A percentile compares a stretch with the other conserved stretches of the same genome.
Conservation (phyloP, 53 echinoderm and acorn worm genomes). For the Holothuria leucospilota region DNA sequence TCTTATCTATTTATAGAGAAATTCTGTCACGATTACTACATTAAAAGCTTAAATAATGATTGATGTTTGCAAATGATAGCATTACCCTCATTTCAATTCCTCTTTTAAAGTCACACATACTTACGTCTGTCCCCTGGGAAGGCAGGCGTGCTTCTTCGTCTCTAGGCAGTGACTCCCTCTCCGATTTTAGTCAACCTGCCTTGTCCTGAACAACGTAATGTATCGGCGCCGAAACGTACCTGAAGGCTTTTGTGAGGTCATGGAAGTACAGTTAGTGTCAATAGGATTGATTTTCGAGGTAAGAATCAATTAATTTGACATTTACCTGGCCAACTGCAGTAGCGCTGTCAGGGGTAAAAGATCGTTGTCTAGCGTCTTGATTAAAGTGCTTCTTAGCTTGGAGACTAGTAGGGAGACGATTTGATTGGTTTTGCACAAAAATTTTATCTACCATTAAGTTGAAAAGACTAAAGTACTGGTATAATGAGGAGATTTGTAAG, state of each 20-base stretch:
- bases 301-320: conserved; percentile 48
- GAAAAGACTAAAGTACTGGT: neutral
- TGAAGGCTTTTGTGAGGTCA: conserved; percentile 19
- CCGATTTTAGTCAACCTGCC: too few relatives aligned
- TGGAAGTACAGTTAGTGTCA: conserved; percentile 40
- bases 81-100: too few relatives aligned
- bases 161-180: too few relatives aligned
- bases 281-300: conserved; percentile 30
- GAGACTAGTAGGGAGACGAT: neutral
- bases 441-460: neutral
- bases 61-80: too few relatives aligned
- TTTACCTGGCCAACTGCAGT: conserved; percentile 26
- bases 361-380: conserved; percentile 34
- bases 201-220: too few relatives aligned
- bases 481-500: neutral
- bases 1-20: too few relatives aligned
- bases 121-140: too few relatives aligned
- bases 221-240: neutral
- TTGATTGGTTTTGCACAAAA: conserved; percentile 6
- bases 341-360: neutral
- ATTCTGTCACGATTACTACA: too few relatives aligned
- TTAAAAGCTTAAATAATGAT: too few relatives aligned
- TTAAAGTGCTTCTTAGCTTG: conserved; percentile 35
- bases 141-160: too few relatives aligned
- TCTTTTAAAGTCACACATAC: too few relatives aligned